Percentiles rank a stretch among this genome's conserved stretches.
Conservation (phyloP, 2,113 vertebrate genomes). For the Spheniscus mendiculus region DNA sequence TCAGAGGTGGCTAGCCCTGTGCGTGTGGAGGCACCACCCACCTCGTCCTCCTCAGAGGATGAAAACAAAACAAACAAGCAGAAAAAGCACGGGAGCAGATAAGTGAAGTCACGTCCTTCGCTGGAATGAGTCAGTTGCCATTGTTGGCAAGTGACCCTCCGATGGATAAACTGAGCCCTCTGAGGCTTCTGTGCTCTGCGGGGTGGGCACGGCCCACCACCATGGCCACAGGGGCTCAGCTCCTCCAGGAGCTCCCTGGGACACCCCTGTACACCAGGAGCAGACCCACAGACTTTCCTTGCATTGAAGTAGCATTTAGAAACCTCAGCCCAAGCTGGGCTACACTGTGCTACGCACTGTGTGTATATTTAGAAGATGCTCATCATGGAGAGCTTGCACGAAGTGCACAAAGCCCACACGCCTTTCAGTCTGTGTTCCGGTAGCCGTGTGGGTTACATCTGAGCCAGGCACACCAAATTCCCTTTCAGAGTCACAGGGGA, state of each 20-base stretch:
- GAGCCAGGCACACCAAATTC: background rate
- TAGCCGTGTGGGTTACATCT: accelerated
- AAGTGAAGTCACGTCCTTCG: background rate
- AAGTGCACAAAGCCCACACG: background rate
- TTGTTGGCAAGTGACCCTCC: background rate
- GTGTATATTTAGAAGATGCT: background rate
- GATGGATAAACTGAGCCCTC: background rate
- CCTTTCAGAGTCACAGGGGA: background rate
- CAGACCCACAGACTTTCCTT: background rate
- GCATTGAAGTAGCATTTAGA: background rate
- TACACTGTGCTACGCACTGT: accelerated
- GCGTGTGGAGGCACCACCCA: background rate
- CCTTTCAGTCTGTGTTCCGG: background rate
- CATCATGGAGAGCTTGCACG: background rate
- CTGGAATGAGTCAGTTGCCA: background rate
- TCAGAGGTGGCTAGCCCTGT: constrained; percentile 19
- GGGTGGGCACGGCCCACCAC: background rate
- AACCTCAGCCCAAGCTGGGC: background rate
- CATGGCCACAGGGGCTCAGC: background rate
- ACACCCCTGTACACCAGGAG: background rate
- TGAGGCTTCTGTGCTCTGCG: background rate
- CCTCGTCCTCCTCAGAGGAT: background rate
- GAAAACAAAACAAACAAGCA: constrained; percentile 28
- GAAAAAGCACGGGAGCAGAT: background rate
- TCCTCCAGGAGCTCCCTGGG: background rate